These are phyloP conservation scores for Brachycybe producta DNA, from an alignment of 2,888 invertebrate genomes.

Conservation along the genomic window DNA sequence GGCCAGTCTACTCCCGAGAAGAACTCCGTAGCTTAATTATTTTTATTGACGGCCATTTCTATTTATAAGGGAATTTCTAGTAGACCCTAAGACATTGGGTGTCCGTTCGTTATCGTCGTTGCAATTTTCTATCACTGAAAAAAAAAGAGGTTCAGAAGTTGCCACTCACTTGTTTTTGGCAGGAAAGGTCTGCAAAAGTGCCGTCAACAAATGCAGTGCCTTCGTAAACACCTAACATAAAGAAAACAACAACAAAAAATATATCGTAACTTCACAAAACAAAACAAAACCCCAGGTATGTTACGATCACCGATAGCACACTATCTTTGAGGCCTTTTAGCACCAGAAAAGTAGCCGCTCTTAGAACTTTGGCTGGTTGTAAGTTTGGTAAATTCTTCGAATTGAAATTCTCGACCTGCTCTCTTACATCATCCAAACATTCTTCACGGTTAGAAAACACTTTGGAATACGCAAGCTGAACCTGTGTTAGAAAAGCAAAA, in stretches of 20 bases:
- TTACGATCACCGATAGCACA: slow-evolving; percentile 42
- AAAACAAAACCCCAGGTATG: too few relatives aligned
- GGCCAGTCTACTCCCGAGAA: too few relatives aligned
- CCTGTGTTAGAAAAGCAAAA: slow-evolving; percentile 38
- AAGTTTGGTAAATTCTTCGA: slow-evolving; percentile 8
- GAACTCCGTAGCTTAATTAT: too few relatives aligned
- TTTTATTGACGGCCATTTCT: too few relatives aligned
- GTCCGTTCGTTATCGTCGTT: slow-evolving; percentile 24
- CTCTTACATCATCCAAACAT: slow-evolving; percentile 55
- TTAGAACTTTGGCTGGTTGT: slow-evolving; percentile 59
- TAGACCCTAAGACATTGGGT: too few relatives aligned
- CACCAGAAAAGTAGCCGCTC: slow-evolving; percentile 63
- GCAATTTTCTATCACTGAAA: slow-evolving; percentile 23
- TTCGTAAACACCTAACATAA: slow-evolving; percentile 18
- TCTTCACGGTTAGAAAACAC: slow-evolving; percentile 82
- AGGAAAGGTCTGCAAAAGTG: slow-evolving; percentile 18
- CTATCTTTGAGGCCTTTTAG: slow-evolving; percentile 73
- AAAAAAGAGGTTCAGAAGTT: neutral
- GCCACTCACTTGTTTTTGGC: slow-evolving; percentile 12
- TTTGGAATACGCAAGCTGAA: slow-evolving; percentile 80
- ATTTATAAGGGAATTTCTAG: too few relatives aligned
- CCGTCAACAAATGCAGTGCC: slow-evolving; percentile 16
- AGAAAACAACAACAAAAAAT: neutral
- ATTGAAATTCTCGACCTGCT: slow-evolving; percentile 37
- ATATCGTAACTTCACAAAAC: too few relatives aligned